Conservation (phyloP, 2,888 invertebrate species). For the Eristalinus sepulchralis region DNA sequence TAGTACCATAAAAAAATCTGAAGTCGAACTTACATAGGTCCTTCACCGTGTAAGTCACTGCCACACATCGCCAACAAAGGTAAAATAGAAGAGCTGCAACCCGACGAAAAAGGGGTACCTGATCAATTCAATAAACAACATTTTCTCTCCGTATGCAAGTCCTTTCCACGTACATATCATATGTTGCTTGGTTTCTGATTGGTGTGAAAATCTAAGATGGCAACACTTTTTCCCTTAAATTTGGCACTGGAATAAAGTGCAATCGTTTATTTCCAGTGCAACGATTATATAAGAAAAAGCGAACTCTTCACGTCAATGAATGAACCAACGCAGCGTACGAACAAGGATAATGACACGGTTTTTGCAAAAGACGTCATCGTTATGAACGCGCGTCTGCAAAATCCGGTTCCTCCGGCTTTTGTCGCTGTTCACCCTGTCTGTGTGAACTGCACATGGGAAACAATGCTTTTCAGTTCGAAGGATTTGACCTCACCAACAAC, state of each 20-base stretch:
- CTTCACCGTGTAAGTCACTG: too few relatives aligned
- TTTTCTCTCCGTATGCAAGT: too few relatives aligned
- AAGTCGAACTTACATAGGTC: too few relatives aligned
- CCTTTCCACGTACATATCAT: too few relatives aligned
- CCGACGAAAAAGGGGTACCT: too few relatives aligned
- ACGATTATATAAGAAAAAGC: slow-evolving; percentile 50
- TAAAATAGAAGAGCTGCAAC: too few relatives aligned
- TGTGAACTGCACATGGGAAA: slow-evolving; percentile 9
- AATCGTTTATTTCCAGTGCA: slow-evolving; percentile 36
- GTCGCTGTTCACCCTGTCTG: slow-evolving; percentile 11
- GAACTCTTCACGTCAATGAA: slow-evolving; percentile 43
- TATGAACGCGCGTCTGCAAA: slow-evolving; percentile 54
- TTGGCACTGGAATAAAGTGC: slow-evolving; percentile 35
- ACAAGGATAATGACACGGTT: slow-evolving; percentile 63
- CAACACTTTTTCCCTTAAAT: slow-evolving; percentile 11
- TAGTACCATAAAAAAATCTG: too few relatives aligned
- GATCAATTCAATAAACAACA: too few relatives aligned
- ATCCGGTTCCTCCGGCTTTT: slow-evolving; percentile 35
- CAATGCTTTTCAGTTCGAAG: slow-evolving; percentile 24
- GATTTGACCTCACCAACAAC: slow-evolving; percentile 55
- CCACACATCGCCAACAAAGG: too few relatives aligned
- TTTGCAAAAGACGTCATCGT: slow-evolving; percentile 49
- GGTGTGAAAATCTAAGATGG: not conserved
- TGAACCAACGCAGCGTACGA: slow-evolving; percentile 35
- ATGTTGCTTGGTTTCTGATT: too few relatives aligned